Evolutionary conservation across 2,797 vertebrate genomes (phyloP).

Genomic region (Acropternis orthonyx): DNA sequence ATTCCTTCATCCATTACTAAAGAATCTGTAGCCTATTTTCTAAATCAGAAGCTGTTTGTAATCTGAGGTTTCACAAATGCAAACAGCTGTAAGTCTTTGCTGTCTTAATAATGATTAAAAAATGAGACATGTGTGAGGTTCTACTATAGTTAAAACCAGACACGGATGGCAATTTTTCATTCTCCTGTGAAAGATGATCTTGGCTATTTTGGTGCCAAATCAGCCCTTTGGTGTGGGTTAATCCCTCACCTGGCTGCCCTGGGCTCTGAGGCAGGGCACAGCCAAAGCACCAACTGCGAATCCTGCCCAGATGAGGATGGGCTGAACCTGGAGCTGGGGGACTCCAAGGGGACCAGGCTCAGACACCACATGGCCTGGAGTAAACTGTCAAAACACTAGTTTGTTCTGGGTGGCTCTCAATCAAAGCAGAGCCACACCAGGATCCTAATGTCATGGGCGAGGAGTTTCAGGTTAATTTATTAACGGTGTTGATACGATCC

Average conservation of each 20-base stretch:
- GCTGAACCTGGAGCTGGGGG: background rate
- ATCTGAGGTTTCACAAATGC: background rate
- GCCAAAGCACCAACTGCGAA: background rate
- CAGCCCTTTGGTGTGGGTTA: background rate
- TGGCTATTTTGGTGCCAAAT: background rate
- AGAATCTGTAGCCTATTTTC: background rate
- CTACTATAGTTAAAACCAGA: background rate
- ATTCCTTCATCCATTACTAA: background rate
- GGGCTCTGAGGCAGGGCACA: background rate
- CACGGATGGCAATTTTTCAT: background rate
- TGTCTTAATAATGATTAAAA: background rate
- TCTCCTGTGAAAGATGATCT: background rate
- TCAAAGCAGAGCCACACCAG: background rate
- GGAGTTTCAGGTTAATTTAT: background rate
- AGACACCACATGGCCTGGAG: background rate
- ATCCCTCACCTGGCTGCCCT: background rate
- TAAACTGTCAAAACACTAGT: background rate
- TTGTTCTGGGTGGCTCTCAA: background rate
- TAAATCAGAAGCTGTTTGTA: background rate
- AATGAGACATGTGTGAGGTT: background rate
- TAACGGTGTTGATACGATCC: background rate
- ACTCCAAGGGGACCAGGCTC: fast-evolving
- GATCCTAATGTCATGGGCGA: background rate
- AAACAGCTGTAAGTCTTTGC: background rate
- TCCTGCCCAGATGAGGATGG: background rate